Conservation (phyloP, 2,797 vertebrate species). For the Bradypus variegatus region DNA sequence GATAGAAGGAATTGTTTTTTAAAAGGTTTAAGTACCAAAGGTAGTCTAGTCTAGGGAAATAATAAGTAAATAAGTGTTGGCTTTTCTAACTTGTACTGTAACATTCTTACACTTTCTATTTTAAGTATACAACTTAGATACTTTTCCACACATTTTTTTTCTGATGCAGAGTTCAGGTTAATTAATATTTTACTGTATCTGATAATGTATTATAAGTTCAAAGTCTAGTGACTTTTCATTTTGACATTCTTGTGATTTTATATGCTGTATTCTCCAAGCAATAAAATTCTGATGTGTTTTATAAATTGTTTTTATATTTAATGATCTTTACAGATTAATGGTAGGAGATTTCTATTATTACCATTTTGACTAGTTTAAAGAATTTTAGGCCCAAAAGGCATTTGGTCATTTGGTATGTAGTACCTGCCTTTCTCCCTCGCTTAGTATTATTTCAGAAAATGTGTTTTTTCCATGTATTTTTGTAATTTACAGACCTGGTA, state of each 20-base stretch:
- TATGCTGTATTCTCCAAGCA: slow-evolving; percentile 98
- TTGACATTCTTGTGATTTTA: slow-evolving; percentile 87
- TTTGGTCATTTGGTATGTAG: slow-evolving; percentile 43
- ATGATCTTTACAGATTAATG: slow-evolving; percentile 59
- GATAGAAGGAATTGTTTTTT: slow-evolving; percentile 69
- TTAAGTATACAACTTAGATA: slow-evolving; percentile 73
- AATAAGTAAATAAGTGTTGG: slow-evolving; percentile 74
- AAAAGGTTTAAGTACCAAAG: slow-evolving; percentile 79
- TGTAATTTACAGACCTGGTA: slow-evolving; percentile 19
- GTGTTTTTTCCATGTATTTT: slow-evolving; percentile 52
- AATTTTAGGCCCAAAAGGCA: slow-evolving; percentile 15
- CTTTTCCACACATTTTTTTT: slow-evolving; percentile 75
- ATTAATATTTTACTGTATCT: slow-evolving; percentile 85
- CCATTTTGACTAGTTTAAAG: slow-evolving; percentile 46
- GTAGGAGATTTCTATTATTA: slow-evolving; percentile 24
- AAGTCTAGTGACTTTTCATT: slow-evolving; percentile 84
- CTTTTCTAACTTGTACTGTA: slow-evolving; percentile 81
- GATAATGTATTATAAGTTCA: slow-evolving; percentile 80
- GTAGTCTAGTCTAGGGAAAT: slow-evolving; percentile 76
- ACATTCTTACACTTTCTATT: slow-evolving; percentile 75
- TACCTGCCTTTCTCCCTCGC: slow-evolving; percentile 38
- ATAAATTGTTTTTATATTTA: slow-evolving; percentile 80
- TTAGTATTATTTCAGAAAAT: slow-evolving; percentile 47
- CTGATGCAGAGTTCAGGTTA: slow-evolving; percentile 82
- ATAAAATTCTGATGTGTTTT: slow-evolving; percentile 92